A percentile compares a stretch with the other conserved stretches of the same genome.
Evolutionary conservation across 2,888 invertebrate species (phyloP).

Genomic region (Temnothorax rugatulus): DNA sequence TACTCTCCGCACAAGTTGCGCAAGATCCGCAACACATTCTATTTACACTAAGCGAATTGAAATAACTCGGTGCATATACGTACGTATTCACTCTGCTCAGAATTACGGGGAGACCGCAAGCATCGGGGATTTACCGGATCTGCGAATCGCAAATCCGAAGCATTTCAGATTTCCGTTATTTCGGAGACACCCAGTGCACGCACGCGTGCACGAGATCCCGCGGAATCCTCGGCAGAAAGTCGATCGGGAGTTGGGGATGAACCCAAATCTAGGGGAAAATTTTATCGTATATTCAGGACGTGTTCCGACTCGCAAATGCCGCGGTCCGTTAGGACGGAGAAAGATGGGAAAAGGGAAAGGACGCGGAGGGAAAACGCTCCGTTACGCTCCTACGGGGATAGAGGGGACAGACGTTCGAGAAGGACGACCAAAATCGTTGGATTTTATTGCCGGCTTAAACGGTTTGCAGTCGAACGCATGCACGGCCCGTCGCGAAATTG

Average conservation of each 20-base stretch:
- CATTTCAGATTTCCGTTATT: slow-evolving; percentile 52
- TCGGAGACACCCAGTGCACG: slow-evolving; percentile 44
- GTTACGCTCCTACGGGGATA: slow-evolving; percentile 53
- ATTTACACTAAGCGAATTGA: slow-evolving; percentile 40
- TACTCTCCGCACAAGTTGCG: slow-evolving; percentile 20
- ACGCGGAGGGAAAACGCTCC: slow-evolving; percentile 36
- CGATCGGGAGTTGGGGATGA: slow-evolving; percentile 60
- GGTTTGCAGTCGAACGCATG: slow-evolving; percentile 75
- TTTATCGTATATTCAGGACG: slow-evolving; percentile 85
- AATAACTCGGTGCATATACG: slow-evolving; percentile 13
- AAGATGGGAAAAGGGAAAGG: slow-evolving; percentile 36
- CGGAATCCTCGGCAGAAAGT: slow-evolving; percentile 37
- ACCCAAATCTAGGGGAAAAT: slow-evolving; percentile 82
- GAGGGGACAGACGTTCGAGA: slow-evolving; percentile 20
- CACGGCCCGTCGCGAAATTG: slow-evolving; percentile 70
- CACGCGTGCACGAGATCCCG: slow-evolving; percentile 37
- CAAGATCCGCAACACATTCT: slow-evolving; percentile 32
- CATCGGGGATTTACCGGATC: slow-evolving; percentile 25
- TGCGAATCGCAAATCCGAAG: slow-evolving; percentile 31
- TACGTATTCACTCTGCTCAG: slow-evolving; percentile 7
- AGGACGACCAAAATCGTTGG: slow-evolving; percentile 72
- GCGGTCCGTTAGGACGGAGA: slow-evolving; percentile 56
- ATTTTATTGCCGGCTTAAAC: slow-evolving; percentile 77
- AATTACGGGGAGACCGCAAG: slow-evolving; percentile 8
- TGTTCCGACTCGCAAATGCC: slow-evolving; percentile 81